Percentiles rank a stretch among this genome's conserved stretches.
These are phyloP conservation scores for Argyrosomus japonicus DNA, from an alignment of 2,113 vertebrate genomes.

Conservation along the genomic window DNA sequence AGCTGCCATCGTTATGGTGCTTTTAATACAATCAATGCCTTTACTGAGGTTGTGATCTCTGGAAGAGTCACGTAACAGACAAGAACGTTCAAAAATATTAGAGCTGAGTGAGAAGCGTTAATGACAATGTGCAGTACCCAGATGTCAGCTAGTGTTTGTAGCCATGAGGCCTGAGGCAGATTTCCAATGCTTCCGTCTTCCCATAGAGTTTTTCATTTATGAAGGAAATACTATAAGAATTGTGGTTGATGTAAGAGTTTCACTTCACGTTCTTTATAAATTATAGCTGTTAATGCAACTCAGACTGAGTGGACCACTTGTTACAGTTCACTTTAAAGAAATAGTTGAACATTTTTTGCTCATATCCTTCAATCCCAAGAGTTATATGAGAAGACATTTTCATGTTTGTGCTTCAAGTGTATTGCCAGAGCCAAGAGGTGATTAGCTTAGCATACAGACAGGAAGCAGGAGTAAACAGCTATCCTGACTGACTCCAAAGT, in stretches of 20 bases:
- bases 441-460: constrained; percentile 4
- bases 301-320: too few species aligned
- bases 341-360: too few species aligned
- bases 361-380: neutral
- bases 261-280: neutral
- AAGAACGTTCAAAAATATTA: neutral
- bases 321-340: too few species aligned
- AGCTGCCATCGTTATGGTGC: constrained; percentile 32
- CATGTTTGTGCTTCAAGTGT: neutral
- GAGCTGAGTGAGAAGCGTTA: neutral
- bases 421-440: neutral
- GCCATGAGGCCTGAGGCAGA: neutral
- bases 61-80: constrained; percentile 13
- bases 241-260: neutral
- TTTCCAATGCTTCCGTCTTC: neutral
- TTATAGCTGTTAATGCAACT: neutral
- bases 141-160: neutral
- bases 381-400: neutral
- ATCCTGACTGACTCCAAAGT: neutral
- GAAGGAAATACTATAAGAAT: neutral
- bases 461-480: neutral
- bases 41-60: constrained; percentile 33
- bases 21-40: constrained; percentile 53
- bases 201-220: neutral
- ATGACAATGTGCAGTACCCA: neutral